Conservation (phyloP, 1,140 invertebrate genomes). For the Eurosta solidaginis region DNA sequence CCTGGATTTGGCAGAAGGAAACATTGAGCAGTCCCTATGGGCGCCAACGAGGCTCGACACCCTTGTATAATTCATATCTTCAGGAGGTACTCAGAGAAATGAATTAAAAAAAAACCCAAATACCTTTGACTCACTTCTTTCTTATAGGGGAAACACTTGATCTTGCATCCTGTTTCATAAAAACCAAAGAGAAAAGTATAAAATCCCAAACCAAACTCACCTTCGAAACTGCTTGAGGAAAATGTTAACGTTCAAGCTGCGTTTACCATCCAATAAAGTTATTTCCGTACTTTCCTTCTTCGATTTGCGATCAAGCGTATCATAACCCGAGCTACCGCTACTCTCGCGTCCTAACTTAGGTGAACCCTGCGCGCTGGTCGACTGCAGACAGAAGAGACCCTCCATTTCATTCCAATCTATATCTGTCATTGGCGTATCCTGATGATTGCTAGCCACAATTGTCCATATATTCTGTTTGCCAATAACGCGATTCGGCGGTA, state of each 20-base stretch:
- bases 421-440: constrained; percentile 77
- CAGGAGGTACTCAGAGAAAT: too few species aligned
- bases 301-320: constrained; percentile 63
- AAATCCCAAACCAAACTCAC: constrained; percentile 64
- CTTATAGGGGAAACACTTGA: too few species aligned
- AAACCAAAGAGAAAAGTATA: too few species aligned
- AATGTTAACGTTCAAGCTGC: constrained; percentile 96
- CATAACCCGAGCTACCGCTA: constrained; percentile 47
- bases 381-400: constrained; percentile 88
- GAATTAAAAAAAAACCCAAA: too few species aligned
- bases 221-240: constrained; percentile 97
- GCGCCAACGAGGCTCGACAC: too few species aligned
- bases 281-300: constrained; percentile 77
- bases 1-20: too few species aligned
- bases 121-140: too few species aligned
- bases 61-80: too few species aligned
- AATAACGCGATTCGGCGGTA: constrained; percentile 83
- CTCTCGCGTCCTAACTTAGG: constrained; percentile 64
- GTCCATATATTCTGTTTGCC: constrained; percentile 93
- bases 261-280: constrained; percentile 87
- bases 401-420: constrained; percentile 92
- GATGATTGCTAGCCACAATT: constrained; percentile 81
- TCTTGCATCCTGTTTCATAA: too few species aligned
- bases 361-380: constrained; percentile 55
- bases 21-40: too few species aligned